Conservation (phyloP, 2,888 invertebrate genomes). For the Elysia crispata region DNA sequence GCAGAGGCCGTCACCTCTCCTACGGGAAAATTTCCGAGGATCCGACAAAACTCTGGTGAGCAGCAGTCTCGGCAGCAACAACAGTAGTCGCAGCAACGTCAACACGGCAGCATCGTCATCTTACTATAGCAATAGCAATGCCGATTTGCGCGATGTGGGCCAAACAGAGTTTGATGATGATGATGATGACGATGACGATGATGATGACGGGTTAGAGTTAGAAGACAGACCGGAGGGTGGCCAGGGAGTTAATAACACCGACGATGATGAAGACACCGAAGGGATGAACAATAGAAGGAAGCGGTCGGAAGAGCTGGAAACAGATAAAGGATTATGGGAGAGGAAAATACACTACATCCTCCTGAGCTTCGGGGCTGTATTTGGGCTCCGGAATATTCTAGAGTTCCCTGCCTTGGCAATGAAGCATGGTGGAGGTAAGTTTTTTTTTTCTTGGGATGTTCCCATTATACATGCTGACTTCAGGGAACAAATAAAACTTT, state of each 20-base stretch:
- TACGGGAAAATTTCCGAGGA: slow-evolving; percentile 32
- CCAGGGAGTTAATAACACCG: slow-evolving; percentile 31
- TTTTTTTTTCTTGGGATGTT: too few species aligned
- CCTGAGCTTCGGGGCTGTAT: slow-evolving; percentile 81
- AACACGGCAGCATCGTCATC: slow-evolving; percentile 38
- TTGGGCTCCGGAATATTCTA: slow-evolving; percentile 80
- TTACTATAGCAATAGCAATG: slow-evolving; percentile 44
- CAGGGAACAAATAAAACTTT: too few species aligned
- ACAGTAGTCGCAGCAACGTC: slow-evolving; percentile 47
- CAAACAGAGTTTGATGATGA: slow-evolving; percentile 39
- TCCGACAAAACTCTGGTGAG: slow-evolving; percentile 41
- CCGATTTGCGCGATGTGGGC: slow-evolving; percentile 43
- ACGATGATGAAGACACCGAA: slow-evolving; percentile 43
- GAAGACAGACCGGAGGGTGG: neutral
- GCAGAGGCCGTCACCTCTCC: slow-evolving; percentile 31
- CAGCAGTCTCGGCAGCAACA: slow-evolving; percentile 45
- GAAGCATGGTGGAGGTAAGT: slow-evolving; percentile 73
- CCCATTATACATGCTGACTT: too few species aligned
- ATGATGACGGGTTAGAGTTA: slow-evolving; percentile 22
- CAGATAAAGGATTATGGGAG: slow-evolving; percentile 77
- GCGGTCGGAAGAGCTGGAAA: slow-evolving; percentile 60
- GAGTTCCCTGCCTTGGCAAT: slow-evolving; percentile 85
- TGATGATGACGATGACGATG: slow-evolving; percentile 45
- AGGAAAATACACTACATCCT: slow-evolving; percentile 80
- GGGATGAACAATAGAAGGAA: neutral